Percentiles rank a stretch among this genome's conserved stretches.
Evolutionary conservation across 2,113 vertebrate genomes (phyloP).

Genomic region (Apus apus): DNA sequence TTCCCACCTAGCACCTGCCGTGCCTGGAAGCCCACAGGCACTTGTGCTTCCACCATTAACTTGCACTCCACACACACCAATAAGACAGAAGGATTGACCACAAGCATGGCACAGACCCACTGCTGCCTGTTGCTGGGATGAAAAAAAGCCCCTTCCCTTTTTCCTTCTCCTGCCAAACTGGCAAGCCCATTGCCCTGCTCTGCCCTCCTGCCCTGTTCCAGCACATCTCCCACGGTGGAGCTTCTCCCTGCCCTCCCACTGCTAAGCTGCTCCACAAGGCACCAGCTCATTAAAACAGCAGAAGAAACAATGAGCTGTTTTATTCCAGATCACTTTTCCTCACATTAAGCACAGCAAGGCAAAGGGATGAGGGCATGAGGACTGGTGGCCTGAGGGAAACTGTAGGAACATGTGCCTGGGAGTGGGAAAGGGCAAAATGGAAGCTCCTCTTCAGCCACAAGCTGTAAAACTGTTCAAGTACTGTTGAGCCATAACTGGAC

Average conservation of each 20-base stretch:
- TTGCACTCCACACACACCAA: neutral
- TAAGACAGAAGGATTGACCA: neutral
- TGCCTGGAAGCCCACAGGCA: neutral
- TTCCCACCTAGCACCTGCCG: rapidly evolving
- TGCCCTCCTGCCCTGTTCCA: neutral
- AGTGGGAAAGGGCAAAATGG: neutral
- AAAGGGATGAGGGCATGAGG: neutral
- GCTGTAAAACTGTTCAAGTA: neutral
- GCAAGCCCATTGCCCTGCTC: neutral
- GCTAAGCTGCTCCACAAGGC: neutral
- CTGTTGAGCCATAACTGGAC: neutral
- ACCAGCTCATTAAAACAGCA: neutral
- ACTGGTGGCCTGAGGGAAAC: rapidly evolving
- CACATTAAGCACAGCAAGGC: neutral
- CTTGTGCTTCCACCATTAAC: neutral
- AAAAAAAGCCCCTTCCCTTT: neutral
- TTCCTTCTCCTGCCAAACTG: neutral
- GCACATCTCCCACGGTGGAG: neutral
- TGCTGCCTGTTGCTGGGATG: neutral
- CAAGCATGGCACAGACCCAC: neutral
- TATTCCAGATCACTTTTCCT: neutral
- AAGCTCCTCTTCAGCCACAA: neutral
- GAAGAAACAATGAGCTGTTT: neutral
- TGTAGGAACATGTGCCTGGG: rapidly evolving
- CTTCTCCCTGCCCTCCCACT: neutral